A percentile compares a stretch with the other conserved stretches of the same genome.
phyloP scores from a whole-genome alignment of 2,797 vertebrate genomes.

The Ataeniobius toweri region DNA sequence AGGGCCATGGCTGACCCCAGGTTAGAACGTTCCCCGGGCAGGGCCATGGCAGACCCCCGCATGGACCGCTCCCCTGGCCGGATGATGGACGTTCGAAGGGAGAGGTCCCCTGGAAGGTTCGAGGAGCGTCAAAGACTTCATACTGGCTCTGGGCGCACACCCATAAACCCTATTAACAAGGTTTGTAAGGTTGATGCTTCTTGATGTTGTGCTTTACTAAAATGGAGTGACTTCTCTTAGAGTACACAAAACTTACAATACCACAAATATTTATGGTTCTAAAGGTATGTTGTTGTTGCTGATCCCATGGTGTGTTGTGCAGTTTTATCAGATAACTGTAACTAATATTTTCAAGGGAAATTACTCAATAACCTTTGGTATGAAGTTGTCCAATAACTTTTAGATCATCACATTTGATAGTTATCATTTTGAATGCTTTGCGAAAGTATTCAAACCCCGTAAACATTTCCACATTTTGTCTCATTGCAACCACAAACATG shows the following conservation, averaged over 20 bases:
- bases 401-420: neutral
- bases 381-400: neutral
- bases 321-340: neutral
- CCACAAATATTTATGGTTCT: neutral
- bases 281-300: neutral
- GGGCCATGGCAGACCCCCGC: conserved; percentile 89
- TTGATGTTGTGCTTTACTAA: neutral
- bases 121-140: conserved; percentile 93
- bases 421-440: neutral
- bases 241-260: neutral
- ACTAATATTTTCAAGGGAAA: no score
- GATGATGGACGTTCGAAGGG: conserved; percentile 90
- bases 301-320: neutral
- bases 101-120: conserved; percentile 91
- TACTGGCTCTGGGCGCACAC: conserved; percentile 89
- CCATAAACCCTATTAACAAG: conserved; percentile 94
- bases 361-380: neutral
- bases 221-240: neutral
- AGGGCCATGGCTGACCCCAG: conserved; percentile 89
- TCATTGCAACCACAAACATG: neutral
- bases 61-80: conserved; percentile 84
- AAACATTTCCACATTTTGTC: neutral
- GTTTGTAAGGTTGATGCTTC: conserved; percentile 60
- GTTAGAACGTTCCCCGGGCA: conserved; percentile 89
- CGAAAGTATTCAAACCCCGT: neutral